Evolutionary conservation across 1,140 invertebrate species (phyloP), one percentile per base, ranked within the genome.

Genomic region (Nasonia giraulti): DNA sequence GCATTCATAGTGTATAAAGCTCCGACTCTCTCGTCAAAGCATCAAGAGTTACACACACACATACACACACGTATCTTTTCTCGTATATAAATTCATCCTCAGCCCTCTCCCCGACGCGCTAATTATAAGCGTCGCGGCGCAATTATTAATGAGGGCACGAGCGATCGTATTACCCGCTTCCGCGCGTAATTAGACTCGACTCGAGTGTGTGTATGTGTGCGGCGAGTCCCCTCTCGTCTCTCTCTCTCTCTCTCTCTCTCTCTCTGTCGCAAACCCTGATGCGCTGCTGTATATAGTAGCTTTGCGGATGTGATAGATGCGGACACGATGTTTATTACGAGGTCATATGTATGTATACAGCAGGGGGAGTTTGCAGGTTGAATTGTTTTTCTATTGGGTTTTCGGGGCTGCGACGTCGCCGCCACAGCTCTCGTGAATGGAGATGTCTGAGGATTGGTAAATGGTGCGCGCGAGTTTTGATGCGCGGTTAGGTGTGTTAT

Each of bases 111-210:
- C 83, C 80, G 75, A 73, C 76, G 87, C 76, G 87, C 89, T 90
- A 90, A 90, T 91, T 91, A 90, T 89, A 87, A 88, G 68, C 87
- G 84, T 87, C 88, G 55, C 20, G 88, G 88, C 87, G 84, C 89
- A 90, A 90, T 91, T 90, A 89, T 90, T 91, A 91, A 90, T 87
- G 89, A 88, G 87, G 83, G 83, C 87, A 86, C 85, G 85, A 88
- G 79, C 85, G 87, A 90, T 90, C 87, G 87, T 85, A 87, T 89
- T 89, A 89, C 86, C 62, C 50, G 86, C 69, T 77, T 69, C 80
- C 69, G 74, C 84, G 87, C 86, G 87, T 88, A 90, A 90, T 90
- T 89, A 87, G 87, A 88, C 76, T 87, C 83, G 85, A 62, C 86
- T 62, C 55, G 55, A 62, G 55, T 62, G 7, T 44, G n/a, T 44